These are phyloP conservation scores for Nansenia antarctica DNA, from an alignment of 2,113 vertebrate genomes.

Conservation along the genomic window DNA sequence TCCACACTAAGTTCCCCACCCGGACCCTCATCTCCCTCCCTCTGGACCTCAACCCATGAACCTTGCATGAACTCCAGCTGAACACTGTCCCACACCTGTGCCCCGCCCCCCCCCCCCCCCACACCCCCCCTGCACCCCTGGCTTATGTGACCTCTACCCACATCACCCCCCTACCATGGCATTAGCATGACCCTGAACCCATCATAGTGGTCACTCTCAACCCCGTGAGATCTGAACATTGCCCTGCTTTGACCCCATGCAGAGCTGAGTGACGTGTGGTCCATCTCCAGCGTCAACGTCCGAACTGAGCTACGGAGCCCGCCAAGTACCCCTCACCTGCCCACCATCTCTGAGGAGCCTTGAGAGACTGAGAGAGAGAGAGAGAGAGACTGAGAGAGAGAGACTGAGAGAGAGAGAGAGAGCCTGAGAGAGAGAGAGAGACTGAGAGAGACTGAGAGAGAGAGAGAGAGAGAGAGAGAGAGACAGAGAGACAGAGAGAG, in stretches of 20 bases:
- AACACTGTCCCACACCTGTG: constrained; percentile 11
- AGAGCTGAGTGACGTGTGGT: constrained; percentile 81
- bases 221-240: too few species aligned
- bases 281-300: constrained; percentile 70
- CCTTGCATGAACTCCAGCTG: constrained; percentile 49
- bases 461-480: background rate
- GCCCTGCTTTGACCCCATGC: constrained; percentile 38
- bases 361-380: constrained; percentile 29
- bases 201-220: too few species aligned
- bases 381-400: background rate
- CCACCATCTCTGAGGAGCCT: constrained; percentile 73
- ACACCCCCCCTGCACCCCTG: background rate
- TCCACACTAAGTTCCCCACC: constrained; percentile 59
- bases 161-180: background rate
- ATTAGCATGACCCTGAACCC: background rate
- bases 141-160: background rate
- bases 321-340: constrained; percentile 62
- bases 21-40: constrained; percentile 58
- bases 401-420: background rate
- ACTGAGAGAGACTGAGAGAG: background rate
- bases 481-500: background rate
- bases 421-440: too few species aligned
- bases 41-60: constrained; percentile 50
- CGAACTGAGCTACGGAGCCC: constrained; percentile 59
- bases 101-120: background rate